A percentile compares a stretch with the other conserved stretches of the same genome.
These are phyloP conservation scores for Phalacrocorax aristotelis DNA, from an alignment of 2,113 vertebrate genomes.

Conservation along the genomic window DNA sequence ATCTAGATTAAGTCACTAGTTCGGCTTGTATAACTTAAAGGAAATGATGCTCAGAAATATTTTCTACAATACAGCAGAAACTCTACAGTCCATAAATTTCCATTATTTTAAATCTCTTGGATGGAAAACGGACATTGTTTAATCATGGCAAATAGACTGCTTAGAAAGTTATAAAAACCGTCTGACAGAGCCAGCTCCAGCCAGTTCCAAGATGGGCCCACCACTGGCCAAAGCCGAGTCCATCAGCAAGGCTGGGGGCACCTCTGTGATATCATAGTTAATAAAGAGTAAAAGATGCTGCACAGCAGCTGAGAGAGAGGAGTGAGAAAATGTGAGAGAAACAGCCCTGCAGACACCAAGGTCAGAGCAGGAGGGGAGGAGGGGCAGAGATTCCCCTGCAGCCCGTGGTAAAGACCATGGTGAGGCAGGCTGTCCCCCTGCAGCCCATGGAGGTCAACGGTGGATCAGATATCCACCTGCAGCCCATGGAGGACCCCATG, in stretches of 20 bases:
- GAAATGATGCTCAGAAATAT: background rate
- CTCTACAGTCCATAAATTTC: background rate
- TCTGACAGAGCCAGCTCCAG: background rate
- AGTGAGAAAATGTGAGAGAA: background rate
- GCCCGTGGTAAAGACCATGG: background rate
- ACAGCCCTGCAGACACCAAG: background rate
- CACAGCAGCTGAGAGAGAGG: background rate
- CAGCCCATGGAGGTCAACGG: background rate
- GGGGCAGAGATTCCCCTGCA: background rate
- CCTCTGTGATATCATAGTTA: accelerated
- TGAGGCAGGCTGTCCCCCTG: background rate
- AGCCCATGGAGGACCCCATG: background rate
- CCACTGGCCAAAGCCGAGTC: background rate
- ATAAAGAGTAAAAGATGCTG: background rate
- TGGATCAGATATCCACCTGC: background rate
- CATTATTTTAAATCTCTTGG: background rate
- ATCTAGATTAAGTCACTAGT: background rate
- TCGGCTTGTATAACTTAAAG: background rate
- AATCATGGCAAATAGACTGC: background rate
- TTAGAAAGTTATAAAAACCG: background rate
- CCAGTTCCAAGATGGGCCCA: background rate
- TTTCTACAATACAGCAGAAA: background rate
- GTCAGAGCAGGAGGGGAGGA: background rate
- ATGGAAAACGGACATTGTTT: background rate
- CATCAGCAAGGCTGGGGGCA: background rate